These are phyloP conservation scores for Harmothoe impar DNA, from an alignment of 2,888 invertebrate genomes.

Conservation along the genomic window DNA sequence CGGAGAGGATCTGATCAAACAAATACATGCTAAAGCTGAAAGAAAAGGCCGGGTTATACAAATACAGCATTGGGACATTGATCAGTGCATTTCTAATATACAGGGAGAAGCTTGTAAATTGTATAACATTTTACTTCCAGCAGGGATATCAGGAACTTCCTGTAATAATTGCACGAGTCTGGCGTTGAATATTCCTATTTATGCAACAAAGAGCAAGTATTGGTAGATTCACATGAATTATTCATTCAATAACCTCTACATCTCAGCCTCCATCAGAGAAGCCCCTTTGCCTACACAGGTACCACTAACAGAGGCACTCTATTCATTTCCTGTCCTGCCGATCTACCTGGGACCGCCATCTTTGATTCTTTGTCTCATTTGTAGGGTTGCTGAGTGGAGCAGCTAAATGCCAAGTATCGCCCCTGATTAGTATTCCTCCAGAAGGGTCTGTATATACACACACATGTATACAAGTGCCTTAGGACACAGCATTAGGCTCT, in stretches of 20 bases:
- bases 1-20: too few relatives aligned
- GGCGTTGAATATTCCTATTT: too few relatives aligned
- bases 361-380: background rate
- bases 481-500: background rate
- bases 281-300: background rate
- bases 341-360: background rate
- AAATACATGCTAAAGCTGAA: too few relatives aligned
- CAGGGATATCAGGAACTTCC: too few relatives aligned
- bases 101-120: too few relatives aligned
- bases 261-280: background rate
- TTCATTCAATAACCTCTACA: background rate
- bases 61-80: too few relatives aligned
- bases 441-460: background rate
- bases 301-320: background rate
- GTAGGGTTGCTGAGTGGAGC: too few relatives aligned
- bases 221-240: background rate
- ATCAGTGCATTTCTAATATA: too few relatives aligned
- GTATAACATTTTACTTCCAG: too few relatives aligned
- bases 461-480: background rate
- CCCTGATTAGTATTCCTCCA: background rate
- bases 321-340: constrained; percentile 14
- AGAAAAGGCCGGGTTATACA: too few relatives aligned
- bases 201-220: too few relatives aligned
- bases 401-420: background rate
- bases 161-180: too few relatives aligned